Conservation (phyloP, 2,797 vertebrate species). For the Gouania willdenowi region DNA sequence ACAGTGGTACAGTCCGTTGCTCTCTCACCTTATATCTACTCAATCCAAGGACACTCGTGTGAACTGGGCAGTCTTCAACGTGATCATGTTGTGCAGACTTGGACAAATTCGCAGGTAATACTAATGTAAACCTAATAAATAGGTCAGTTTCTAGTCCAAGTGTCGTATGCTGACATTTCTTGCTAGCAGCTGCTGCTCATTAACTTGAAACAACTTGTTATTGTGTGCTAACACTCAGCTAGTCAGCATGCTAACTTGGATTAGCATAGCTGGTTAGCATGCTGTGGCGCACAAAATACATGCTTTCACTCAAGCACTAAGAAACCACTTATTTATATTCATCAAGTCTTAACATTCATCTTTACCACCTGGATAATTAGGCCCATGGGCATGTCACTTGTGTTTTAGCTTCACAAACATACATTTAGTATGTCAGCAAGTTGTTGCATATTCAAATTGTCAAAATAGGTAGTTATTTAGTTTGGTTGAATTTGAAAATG, state of each 20-base stretch:
- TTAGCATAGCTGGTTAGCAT: conserved; percentile 19
- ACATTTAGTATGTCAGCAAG: too few species aligned
- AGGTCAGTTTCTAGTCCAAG: too few species aligned
- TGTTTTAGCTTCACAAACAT: too few species aligned
- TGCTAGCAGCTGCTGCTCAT: conserved; percentile 1
- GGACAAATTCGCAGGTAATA: conserved; percentile 71
- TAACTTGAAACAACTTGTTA: conserved; percentile 23
- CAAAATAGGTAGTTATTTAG: too few species aligned
- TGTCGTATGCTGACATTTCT: background rate
- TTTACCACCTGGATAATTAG: background rate
- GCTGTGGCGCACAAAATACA: conserved; percentile 22
- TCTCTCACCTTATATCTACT: conserved; percentile 51
- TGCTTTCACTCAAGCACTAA: background rate
- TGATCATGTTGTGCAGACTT: conserved; percentile 71
- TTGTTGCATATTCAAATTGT: too few species aligned
- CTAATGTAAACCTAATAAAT: too few species aligned
- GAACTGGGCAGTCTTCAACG: background rate
- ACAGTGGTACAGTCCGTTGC: conserved; percentile 57
- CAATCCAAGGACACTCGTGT: conserved; percentile 70
- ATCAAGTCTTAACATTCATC: too few species aligned
- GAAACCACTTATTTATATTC: too few species aligned
- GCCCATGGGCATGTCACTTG: too few species aligned
- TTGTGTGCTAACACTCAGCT: conserved; percentile 28
- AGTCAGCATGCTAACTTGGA: conserved; percentile 32
- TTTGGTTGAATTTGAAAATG: too few species aligned